Percentiles rank a stretch among this genome's conserved stretches.
Evolutionary conservation across 2,888 invertebrate genomes (phyloP).

Genomic region (Sarcophaga carnaria): DNA sequence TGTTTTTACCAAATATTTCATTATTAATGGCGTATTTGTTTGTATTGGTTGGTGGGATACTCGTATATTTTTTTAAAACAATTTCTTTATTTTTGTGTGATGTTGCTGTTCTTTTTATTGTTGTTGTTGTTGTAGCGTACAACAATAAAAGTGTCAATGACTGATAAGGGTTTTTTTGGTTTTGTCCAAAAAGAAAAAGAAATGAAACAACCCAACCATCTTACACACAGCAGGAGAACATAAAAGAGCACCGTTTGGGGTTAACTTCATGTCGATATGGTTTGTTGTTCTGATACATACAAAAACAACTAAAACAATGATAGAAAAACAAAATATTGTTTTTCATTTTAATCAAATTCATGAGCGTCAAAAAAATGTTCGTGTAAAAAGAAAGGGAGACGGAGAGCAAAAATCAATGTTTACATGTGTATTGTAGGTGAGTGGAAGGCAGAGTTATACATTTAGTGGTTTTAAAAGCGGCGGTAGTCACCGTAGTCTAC

Average conservation of each 20-base stretch:
- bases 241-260: background rate
- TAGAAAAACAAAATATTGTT: background rate
- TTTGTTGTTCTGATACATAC: conserved; percentile 37
- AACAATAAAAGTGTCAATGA: conserved; percentile 59
- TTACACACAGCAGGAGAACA: conserved; percentile 40
- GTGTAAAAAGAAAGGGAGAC: no score
- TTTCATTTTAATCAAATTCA: conserved; percentile 12
- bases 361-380: background rate
- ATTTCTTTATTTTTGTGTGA: background rate
- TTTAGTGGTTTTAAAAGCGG: no score
- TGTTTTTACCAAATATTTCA: background rate
- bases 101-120: conserved; percentile 7
- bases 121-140: conserved; percentile 15
- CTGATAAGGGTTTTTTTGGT: conserved; percentile 56
- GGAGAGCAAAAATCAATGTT: no score
- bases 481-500: no score
- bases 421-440: no score
- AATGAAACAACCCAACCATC: background rate
- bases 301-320: conserved; percentile 13
- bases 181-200: conserved; percentile 7
- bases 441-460: no score
- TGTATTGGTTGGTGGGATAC: background rate
- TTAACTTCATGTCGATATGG: conserved; percentile 47
- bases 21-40: background rate
- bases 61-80: background rate